Evolutionary conservation across 1,140 invertebrate species (phyloP).

Genomic region (Nixonia krombeini): DNA sequence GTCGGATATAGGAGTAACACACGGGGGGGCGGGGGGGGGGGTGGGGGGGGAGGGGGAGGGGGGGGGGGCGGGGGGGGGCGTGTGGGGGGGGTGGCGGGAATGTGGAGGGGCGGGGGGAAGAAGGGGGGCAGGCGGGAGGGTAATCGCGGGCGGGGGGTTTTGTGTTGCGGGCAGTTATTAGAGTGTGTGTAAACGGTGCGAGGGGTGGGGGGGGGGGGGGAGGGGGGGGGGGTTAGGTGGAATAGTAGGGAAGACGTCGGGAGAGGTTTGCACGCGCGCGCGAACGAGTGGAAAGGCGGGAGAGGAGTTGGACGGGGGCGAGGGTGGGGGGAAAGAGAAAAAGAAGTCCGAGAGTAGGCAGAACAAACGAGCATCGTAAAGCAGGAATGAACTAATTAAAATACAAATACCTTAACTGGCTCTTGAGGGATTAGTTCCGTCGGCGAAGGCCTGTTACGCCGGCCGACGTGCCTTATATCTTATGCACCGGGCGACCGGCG

Average conservation of each 20-base stretch:
- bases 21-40: constrained; percentile 14
- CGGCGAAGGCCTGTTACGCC: constrained; percentile 41
- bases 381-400: constrained; percentile 66
- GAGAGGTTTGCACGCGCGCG: constrained; percentile 14
- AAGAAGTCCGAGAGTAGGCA: constrained; percentile 31
- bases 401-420: constrained; percentile 66
- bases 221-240: constrained; percentile 35
- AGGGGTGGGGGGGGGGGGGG: constrained; percentile 34
- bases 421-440: constrained; percentile 57
- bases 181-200: constrained; percentile 71
- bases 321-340: constrained; percentile 26
- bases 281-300: not conserved
- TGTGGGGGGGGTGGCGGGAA: too few species aligned
- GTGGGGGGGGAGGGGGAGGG: constrained; percentile 3
- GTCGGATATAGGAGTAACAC: too few species aligned
- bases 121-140: too few species aligned
- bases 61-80: constrained; percentile 12
- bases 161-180: constrained; percentile 71
- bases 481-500: not conserved
- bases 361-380: constrained; percentile 63
- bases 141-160: too few species aligned
- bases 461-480: constrained; percentile 38
- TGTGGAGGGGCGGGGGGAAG: too few species aligned
- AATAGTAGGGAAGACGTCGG: constrained; percentile 16
- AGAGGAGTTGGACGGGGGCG: constrained; percentile 1